A percentile compares a stretch with the other conserved stretches of the same genome.
Evolutionary conservation across 2,888 invertebrate species (phyloP).

Genomic region (Anthoptus insignis): DNA sequence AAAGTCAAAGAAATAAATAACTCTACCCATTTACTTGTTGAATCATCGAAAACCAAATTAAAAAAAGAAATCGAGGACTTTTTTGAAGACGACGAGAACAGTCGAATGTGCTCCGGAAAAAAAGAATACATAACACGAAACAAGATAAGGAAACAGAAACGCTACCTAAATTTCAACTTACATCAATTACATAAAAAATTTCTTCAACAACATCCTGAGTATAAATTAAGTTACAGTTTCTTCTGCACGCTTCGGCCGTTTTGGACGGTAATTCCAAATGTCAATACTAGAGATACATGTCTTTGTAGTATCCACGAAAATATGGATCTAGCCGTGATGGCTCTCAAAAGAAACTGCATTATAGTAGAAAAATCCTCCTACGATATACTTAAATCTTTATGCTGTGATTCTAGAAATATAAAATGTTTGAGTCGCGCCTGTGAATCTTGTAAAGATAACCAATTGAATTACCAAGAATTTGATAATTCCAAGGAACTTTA

Average conservation of each 20-base stretch:
- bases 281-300: conserved; percentile 35
- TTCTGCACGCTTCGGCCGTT: conserved; percentile 44
- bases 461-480: conserved; percentile 38
- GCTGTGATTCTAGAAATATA: conserved; percentile 40
- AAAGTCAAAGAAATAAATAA: too few species aligned
- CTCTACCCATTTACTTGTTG: too few species aligned
- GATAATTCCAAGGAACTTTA: conserved; percentile 33
- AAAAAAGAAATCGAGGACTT: conserved; percentile 39
- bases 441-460: conserved; percentile 31
- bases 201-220: neutral
- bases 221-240: conserved; percentile 37
- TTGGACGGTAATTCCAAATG: conserved; percentile 44
- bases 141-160: conserved; percentile 34
- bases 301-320: conserved; percentile 43
- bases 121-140: conserved; percentile 38
- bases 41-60: conserved; percentile 32
- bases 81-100: conserved; percentile 39
- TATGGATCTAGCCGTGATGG: conserved; percentile 34
- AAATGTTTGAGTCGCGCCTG: conserved; percentile 42
- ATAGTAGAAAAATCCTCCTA: conserved; percentile 36
- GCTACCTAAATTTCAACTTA: conserved; percentile 37
- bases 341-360: conserved; percentile 40
- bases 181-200: conserved; percentile 38
- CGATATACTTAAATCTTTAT: conserved; percentile 38
- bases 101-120: conserved; percentile 39